Evolutionary conservation across 2,888 invertebrate species (phyloP).

Genomic region (Andrena haemorrhoa): DNA sequence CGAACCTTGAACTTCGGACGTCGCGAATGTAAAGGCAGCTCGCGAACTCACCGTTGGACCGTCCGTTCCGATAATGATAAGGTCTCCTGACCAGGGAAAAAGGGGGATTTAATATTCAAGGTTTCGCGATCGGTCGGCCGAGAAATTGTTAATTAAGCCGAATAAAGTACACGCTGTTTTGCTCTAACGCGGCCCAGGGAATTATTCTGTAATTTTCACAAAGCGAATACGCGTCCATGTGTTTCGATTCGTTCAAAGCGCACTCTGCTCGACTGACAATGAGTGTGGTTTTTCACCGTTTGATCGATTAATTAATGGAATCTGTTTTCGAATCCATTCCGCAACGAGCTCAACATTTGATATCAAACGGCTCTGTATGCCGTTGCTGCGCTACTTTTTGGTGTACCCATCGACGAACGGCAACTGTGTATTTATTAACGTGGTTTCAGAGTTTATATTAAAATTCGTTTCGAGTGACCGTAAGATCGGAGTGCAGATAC

Average conservation of each 20-base stretch:
- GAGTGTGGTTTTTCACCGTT: conserved; percentile 61
- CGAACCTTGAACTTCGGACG: conserved; percentile 30
- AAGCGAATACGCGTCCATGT: conserved; percentile 35
- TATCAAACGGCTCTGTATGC: conserved; percentile 22
- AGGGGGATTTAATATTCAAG: conserved; percentile 7
- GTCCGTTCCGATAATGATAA: background rate
- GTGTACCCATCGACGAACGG: conserved; percentile 9
- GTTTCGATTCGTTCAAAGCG: conserved; percentile 42
- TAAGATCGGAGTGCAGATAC: background rate
- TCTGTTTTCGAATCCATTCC: conserved; percentile 33
- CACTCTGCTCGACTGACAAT: background rate
- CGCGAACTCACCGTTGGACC: background rate
- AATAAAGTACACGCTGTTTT: conserved; percentile 7
- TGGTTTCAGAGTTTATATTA: background rate
- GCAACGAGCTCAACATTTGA: conserved; percentile 18
- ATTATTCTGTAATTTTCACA: conserved; percentile 44
- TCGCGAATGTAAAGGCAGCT: background rate
- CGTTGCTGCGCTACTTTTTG: background rate
- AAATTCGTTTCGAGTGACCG: background rate
- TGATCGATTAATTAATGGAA: conserved; percentile 73
- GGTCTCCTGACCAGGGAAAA: background rate
- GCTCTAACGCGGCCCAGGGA: conserved; percentile 11
- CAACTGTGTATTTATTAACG: background rate
- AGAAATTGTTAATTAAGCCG: conserved; percentile 28
- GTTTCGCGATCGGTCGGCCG: background rate